Evolutionary conservation across 2,797 vertebrate species (phyloP), one percentile per base, ranked within the genome.

Genomic region (Fistularia commersonii): DNA sequence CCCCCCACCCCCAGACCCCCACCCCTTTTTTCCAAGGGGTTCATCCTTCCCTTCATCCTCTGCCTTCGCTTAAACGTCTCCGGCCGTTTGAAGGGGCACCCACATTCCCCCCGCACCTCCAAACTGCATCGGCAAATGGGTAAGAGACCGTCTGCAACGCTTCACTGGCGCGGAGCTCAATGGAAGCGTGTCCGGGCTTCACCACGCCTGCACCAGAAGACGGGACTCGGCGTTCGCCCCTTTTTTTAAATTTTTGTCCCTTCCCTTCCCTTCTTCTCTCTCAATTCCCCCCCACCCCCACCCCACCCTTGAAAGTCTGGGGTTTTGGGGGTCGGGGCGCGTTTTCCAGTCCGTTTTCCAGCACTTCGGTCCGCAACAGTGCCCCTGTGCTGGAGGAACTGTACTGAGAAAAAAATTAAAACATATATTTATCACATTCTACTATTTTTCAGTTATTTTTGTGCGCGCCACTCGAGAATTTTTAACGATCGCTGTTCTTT

Each of bases 101-200:
- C 61, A 66, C 57, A 61, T 77, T 76, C 86, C 64, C 56, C 69
- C 68, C 75, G 76, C 83, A 88, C 82, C 80, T 72, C 64, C 67
- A 73, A 57, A 66, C 81, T n/a, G 61, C 44, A 72, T 57, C 76
- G 77, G 58, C 86, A 90, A 90, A 92, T 92, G 91, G 91, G 91
- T 92, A 83, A 92, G 89, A 53, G 61, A 53, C 75, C 53, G 54
- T 76, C 66, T 61, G 68, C 57, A 80, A 86, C 79, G 86, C 80
- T 82, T 85, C 82, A 84, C 52, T 85, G 76, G 50, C 72, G 68
- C 42, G 59, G 62, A 65, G 46, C 55, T 67, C 62, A 23, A 75
- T 66, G 76, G 78, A 73, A 72, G 63, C 76, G 53, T 46, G 66
- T 72, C 66, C 63, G 59, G 57, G 37, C 64, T 23, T 67, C 76